phyloP scores from a whole-genome alignment of 2,797 vertebrate genomes.

The Selene dorsalis region DNA sequence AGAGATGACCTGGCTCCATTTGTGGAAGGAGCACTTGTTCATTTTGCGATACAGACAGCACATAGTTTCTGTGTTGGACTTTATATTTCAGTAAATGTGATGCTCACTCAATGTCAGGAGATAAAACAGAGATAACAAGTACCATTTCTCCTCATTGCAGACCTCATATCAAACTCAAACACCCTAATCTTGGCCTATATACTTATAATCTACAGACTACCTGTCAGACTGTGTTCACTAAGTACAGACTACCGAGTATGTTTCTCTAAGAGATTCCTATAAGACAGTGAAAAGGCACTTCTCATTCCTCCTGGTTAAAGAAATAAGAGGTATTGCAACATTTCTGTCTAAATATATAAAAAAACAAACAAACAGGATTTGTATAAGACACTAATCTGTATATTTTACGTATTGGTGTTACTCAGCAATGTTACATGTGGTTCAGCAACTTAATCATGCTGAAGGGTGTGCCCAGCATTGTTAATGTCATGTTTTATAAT shows the following conservation, averaged over 20 bases:
- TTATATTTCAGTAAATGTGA: conserved; percentile 23
- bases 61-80: conserved; percentile 20
- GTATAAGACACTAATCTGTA: background rate
- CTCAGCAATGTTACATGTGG: background rate
- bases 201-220: background rate
- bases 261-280: background rate
- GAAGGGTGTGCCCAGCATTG: background rate
- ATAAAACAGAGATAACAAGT: background rate
- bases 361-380: background rate
- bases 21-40: conserved; percentile 23
- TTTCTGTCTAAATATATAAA: background rate
- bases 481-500: background rate
- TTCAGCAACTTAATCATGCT: background rate
- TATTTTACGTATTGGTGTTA: background rate
- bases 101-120: conserved; percentile 32
- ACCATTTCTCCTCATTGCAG: background rate
- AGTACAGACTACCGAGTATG: background rate
- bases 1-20: conserved; percentile 27
- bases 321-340: background rate
- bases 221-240: conserved; percentile 8
- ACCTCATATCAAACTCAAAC: background rate
- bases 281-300: no score
- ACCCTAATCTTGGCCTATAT: conserved; percentile 5
- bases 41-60: conserved; percentile 16
- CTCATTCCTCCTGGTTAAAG: background rate